phyloP scores from a whole-genome alignment of 2,888 invertebrate species.

The Thecophora atra region DNA sequence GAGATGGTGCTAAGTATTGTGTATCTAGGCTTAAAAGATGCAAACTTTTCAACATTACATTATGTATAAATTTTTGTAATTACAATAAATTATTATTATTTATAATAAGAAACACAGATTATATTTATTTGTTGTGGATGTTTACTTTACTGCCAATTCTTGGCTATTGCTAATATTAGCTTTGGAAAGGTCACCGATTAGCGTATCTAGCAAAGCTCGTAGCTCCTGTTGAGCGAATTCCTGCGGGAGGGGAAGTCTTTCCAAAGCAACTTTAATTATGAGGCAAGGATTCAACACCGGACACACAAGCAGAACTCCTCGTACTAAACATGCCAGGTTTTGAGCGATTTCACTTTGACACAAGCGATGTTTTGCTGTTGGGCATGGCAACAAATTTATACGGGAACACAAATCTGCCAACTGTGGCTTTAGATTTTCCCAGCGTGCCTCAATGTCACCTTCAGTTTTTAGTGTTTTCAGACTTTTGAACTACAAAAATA shows the following conservation, averaged over 20 bases:
- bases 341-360: constrained; percentile 67
- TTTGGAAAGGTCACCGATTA: constrained; percentile 55
- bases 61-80: neutral
- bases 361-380: constrained; percentile 65
- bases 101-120: neutral
- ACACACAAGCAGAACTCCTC: constrained; percentile 62
- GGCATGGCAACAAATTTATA: constrained; percentile 64
- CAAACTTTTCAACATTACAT: neutral
- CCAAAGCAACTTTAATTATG: constrained; percentile 62
- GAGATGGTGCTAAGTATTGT: too few relatives aligned
- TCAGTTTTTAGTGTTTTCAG: constrained; percentile 59
- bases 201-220: constrained; percentile 55
- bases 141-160: constrained; percentile 40
- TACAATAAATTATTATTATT: neutral
- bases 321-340: constrained; percentile 62
- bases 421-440: constrained; percentile 65
- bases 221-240: constrained; percentile 64
- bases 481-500: constrained; percentile 54
- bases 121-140: neutral
- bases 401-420: constrained; percentile 65
- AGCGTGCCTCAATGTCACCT: constrained; percentile 62
- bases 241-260: constrained; percentile 65
- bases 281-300: constrained; percentile 61
- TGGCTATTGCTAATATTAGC: constrained; percentile 44
- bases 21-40: neutral